phyloP scores from a whole-genome alignment of 2,888 invertebrate genomes.

The Rhingia rostrata region DNA sequence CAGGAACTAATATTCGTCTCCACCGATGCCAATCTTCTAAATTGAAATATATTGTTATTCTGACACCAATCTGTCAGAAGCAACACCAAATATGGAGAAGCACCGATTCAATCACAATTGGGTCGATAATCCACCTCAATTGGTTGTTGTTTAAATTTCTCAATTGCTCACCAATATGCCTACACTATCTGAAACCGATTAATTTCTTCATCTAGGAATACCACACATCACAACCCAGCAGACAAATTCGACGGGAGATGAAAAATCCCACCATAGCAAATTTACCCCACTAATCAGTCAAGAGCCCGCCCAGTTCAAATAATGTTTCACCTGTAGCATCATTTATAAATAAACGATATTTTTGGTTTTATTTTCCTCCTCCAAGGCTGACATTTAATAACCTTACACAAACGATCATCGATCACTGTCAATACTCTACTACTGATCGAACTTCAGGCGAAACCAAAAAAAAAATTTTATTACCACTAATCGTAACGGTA shows the following conservation, averaged over 20 bases:
- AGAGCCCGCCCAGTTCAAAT: not conserved
- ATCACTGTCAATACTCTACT: slow-evolving; percentile 52
- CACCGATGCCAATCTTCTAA: no score
- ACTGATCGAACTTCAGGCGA: slow-evolving; percentile 7
- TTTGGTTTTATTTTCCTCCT: not conserved
- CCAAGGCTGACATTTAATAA: slow-evolving; percentile 43
- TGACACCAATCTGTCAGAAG: no score
- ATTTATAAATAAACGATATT: slow-evolving; percentile 49
- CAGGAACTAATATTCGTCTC: no score
- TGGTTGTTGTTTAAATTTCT: not conserved
- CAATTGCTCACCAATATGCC: not conserved
- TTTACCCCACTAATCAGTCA: not conserved
- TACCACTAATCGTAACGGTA: slow-evolving; percentile 60
- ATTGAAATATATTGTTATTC: no score
- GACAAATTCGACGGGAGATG: not conserved
- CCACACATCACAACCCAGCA: no score
- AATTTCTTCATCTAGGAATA: no score
- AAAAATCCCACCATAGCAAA: not conserved
- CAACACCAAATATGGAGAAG: no score
- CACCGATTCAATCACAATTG: no score
- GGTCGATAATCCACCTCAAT: no score
- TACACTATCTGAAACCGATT: not conserved
- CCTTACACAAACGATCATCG: slow-evolving; percentile 61
- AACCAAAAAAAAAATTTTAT: slow-evolving; percentile 43
- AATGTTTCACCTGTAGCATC: slow-evolving; percentile 18